Evolutionary conservation across 2,797 vertebrate genomes (phyloP).

Genomic region (Muraenolepis orangiensis): DNA sequence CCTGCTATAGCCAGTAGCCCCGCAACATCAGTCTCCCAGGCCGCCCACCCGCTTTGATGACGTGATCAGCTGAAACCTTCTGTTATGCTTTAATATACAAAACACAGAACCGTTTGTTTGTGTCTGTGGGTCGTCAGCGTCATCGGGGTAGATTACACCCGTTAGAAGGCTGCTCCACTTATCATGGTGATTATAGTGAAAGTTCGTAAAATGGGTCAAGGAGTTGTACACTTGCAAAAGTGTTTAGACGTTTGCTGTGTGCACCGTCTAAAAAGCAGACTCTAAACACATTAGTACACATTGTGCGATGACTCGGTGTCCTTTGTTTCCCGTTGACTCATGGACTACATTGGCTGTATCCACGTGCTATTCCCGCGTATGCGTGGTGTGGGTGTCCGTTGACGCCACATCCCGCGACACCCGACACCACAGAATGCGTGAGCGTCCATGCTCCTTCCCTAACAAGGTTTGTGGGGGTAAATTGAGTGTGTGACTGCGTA

Average conservation of each 20-base stretch:
- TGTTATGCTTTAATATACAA: neutral
- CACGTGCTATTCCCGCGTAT: slow-evolving; percentile 26
- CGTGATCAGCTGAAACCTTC: neutral
- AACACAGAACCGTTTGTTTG: neutral
- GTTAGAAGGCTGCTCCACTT: neutral
- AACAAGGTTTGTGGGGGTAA: slow-evolving; percentile 74
- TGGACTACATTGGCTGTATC: neutral
- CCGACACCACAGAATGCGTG: slow-evolving; percentile 42
- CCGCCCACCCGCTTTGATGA: neutral
- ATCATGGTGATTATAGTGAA: neutral
- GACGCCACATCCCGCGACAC: neutral
- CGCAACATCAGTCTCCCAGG: neutral
- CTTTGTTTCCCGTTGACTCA: neutral
- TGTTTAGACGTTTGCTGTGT: no score
- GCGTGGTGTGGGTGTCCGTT: neutral
- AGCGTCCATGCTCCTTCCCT: slow-evolving; percentile 53
- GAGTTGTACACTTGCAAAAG: neutral
- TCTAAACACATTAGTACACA: neutral
- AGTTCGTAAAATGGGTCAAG: neutral
- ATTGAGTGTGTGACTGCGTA: slow-evolving; percentile 78
- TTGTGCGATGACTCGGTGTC: neutral
- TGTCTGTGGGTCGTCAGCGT: neutral
- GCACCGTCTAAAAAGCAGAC: neutral
- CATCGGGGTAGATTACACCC: neutral
- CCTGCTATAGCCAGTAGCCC: neutral